These are phyloP conservation scores for Chelonus formosanus DNA, from an alignment of 2,888 invertebrate genomes.

Conservation along the genomic window DNA sequence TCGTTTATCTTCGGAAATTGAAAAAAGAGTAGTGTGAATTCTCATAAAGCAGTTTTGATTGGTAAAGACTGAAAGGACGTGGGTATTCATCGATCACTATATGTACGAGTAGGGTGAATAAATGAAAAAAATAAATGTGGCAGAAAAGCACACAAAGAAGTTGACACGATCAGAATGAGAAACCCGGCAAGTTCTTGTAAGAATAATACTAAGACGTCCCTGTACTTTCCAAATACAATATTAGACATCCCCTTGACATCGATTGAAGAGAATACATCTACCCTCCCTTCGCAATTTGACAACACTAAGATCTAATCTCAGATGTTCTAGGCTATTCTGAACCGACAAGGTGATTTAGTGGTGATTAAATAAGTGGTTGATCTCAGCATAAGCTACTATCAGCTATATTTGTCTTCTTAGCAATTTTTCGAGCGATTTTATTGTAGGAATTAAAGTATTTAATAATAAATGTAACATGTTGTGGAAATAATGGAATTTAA, in stretches of 20 bases:
- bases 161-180: not conserved
- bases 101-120: not conserved
- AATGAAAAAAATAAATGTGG: not conserved
- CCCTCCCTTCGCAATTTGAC: constrained; percentile 13
- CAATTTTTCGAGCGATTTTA: no score
- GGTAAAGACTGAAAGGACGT: constrained; percentile 1
- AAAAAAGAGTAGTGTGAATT: constrained; percentile 2
- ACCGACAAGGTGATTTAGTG: constrained; percentile 19
- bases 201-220: not conserved
- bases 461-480: not conserved
- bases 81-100: constrained; percentile 8
- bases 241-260: constrained; percentile 22
- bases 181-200: not conserved
- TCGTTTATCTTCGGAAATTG: constrained; percentile 1
- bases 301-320: constrained; percentile 16
- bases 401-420: no score
- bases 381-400: not conserved
- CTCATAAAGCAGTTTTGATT: constrained; percentile 6
- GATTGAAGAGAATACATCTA: constrained; percentile 20
- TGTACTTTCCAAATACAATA: not conserved
- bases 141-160: not conserved
- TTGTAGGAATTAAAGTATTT: no score
- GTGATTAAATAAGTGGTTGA: constrained; percentile 22
- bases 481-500: not conserved
- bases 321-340: constrained; percentile 21